Conservation (phyloP, 2,888 invertebrate species). For the Drosophila percnosoma region DNA sequence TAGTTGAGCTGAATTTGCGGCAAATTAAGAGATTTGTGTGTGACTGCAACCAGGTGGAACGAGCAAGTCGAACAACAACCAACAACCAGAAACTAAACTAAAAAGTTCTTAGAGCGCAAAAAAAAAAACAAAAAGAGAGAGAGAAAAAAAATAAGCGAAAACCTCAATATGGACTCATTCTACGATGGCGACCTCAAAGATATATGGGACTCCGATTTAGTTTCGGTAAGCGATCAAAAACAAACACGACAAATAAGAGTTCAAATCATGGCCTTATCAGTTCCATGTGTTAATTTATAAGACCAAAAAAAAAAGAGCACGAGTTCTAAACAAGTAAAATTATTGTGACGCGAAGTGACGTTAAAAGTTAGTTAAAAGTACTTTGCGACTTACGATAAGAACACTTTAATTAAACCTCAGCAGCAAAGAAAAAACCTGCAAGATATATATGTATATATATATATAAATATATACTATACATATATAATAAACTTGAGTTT, state of each 20-base stretch:
- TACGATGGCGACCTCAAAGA: slow-evolving; percentile 92
- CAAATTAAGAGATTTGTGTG: slow-evolving; percentile 58
- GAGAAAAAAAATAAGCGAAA: slow-evolving; percentile 8
- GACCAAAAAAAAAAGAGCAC: background rate
- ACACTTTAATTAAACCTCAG: slow-evolving; percentile 13
- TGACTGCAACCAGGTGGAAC: slow-evolving; percentile 72
- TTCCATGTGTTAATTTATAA: slow-evolving; percentile 9
- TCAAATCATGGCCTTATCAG: slow-evolving; percentile 47
- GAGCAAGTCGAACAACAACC: slow-evolving; percentile 49
- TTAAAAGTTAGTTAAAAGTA: slow-evolving; percentile 16
- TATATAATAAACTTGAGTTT: background rate
- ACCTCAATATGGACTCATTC: slow-evolving; percentile 88
- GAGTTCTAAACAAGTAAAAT: background rate
- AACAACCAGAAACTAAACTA: slow-evolving; percentile 31
- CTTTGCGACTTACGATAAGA: slow-evolving; percentile 31
- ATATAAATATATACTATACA: background rate
- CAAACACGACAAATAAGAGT: slow-evolving; percentile 7
- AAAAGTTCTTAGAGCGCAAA: slow-evolving; percentile 64
- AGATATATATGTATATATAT: slow-evolving; percentile 3
- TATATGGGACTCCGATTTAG: slow-evolving; percentile 93
- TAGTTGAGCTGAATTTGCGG: slow-evolving; percentile 40
- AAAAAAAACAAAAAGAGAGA: slow-evolving; percentile 1
- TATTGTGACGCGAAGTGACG: slow-evolving; percentile 22
- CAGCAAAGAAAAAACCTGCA: background rate
- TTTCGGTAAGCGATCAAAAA: slow-evolving; percentile 89